A percentile compares a stretch with the other conserved stretches of the same genome.
Conservation (phyloP, 1,140 invertebrate species). For the Drosophila melanica region DNA sequence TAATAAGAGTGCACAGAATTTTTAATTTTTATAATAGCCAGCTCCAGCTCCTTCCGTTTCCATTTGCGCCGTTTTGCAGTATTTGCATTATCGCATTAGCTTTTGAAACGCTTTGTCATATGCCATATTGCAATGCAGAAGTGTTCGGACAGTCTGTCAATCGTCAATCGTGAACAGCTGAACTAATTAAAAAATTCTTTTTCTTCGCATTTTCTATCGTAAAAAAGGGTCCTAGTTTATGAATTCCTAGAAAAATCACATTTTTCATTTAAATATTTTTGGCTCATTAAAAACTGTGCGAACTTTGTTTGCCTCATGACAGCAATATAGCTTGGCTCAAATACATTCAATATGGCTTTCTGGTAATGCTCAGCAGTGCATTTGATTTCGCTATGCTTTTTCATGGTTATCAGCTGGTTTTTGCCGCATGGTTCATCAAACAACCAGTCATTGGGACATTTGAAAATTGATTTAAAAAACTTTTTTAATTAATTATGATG, state of each 20-base stretch:
- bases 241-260: slow-evolving; percentile 8
- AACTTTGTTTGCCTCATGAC: neutral
- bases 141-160: neutral
- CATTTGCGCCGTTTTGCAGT: slow-evolving; percentile 15
- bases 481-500: slow-evolving; percentile 83
- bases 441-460: slow-evolving; percentile 73
- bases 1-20: slow-evolving; percentile 44
- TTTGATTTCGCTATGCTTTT: slow-evolving; percentile 19
- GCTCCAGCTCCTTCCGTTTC: slow-evolving; percentile 25
- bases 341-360: neutral
- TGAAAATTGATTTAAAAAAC: slow-evolving; percentile 81
- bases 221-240: slow-evolving; percentile 15
- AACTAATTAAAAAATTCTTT: slow-evolving; percentile 45
- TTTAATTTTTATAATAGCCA: slow-evolving; percentile 75
- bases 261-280: neutral
- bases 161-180: slow-evolving; percentile 1
- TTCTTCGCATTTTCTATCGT: slow-evolving; percentile 20
- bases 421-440: slow-evolving; percentile 72
- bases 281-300: neutral
- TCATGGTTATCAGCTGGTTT: slow-evolving; percentile 34
- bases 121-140: slow-evolving; percentile 21
- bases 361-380: neutral
- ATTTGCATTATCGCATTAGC: slow-evolving; percentile 47
- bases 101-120: slow-evolving; percentile 27
- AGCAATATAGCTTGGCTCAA: no score